Evolutionary conservation across 2,888 invertebrate species (phyloP), one percentile per base, ranked within the genome.

Genomic region (Maniola hyperantus): DNA sequence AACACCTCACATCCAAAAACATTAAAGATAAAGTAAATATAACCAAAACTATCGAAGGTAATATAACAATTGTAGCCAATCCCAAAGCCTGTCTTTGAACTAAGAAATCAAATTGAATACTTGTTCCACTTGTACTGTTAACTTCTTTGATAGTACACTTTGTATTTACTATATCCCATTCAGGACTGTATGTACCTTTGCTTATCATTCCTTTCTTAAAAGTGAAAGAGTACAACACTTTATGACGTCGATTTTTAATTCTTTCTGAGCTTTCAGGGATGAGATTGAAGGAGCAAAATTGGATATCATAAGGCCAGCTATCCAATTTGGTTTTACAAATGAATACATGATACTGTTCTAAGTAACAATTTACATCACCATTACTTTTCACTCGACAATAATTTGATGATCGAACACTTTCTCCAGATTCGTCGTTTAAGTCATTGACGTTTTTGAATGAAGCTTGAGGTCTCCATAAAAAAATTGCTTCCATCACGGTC

Each of bases 101-200:
- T 0, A 75, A 64, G 20, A 87, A 83, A 0, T 72, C 72, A 50
- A 87, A 64, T 13, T 68, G 73, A 6, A 87, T 57, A 20, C 77
- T 76, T n/a, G n/a, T n/a, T n/a, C n/a, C n/a, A n/a, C n/a, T n/a
- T 0, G 65, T 67, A 0, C 74, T 66, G 7, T 73, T 65, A n/a
- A 55, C 71, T 2, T 68, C n/a, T 54, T 75, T 61, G 20, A 73
- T 66, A 0, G 67, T 66, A 48, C 77, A 73, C 5, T 72, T 64
- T 60, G 75, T 81, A 59, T 80, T 77, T 5, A 81, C 72, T 42
- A 87, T 79, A 4, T 76, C 74, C 83, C 84, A 87, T 15, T 78
- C 81, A 0, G 77, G 60, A 0, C 81, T 82, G 61, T 80, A 78
- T 10, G 79, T 78, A 0, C 73, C 2, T 72, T 79, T 72, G 0